Evolutionary conservation across 1,140 invertebrate species (phyloP), one percentile per base, ranked within the genome.

Genomic region (Ips typographus): DNA sequence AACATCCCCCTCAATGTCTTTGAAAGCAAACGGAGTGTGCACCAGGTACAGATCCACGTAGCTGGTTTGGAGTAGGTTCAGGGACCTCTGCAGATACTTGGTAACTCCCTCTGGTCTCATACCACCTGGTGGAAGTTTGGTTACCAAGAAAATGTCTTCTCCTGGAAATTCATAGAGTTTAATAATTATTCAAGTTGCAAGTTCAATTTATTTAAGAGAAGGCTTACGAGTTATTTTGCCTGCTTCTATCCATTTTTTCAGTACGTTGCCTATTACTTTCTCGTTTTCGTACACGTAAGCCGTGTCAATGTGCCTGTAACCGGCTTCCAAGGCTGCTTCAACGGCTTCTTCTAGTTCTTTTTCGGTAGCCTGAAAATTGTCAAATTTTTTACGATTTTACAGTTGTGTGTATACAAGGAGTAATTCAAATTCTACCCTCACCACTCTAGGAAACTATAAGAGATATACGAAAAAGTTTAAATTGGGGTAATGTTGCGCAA

Each of bases 11-110:
- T 76, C 77, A 38, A 87, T 73, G 72, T 86, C 85, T 70, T 82
- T 78, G 65, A 90, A 88, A 1, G 84, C 86, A 77, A 93, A 91
- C 0, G 94, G 93, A 40, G 87, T 86, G 72, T 96, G 94, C 61
- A 95, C 85, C 5, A 96, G 81, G 78, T 94, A 95, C 65, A 96
- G 83, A 77, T 96, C 94, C 2, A 96, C 79, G 76, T 95, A 96
- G 64, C 90, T 86, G 61, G 94, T 76, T 71, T 90, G 85, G n/a
- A 95, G 80, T 47, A 85, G 86, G 57, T 86, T 80, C 40, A 96
- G 79, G 0, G 93, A 94, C 60, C 88, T 80, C 44, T 87, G 87
- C 36, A 95, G 78, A 71, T 86, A 91, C 49, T 88, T 88, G 70
- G 87, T 85, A 8, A 95, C 91, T 63, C 89, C 86, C 1, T 85